Evolutionary conservation across 2,797 vertebrate species (phyloP), one percentile per base, ranked within the genome.

Genomic region (Rhabdophis nuchalis): DNA sequence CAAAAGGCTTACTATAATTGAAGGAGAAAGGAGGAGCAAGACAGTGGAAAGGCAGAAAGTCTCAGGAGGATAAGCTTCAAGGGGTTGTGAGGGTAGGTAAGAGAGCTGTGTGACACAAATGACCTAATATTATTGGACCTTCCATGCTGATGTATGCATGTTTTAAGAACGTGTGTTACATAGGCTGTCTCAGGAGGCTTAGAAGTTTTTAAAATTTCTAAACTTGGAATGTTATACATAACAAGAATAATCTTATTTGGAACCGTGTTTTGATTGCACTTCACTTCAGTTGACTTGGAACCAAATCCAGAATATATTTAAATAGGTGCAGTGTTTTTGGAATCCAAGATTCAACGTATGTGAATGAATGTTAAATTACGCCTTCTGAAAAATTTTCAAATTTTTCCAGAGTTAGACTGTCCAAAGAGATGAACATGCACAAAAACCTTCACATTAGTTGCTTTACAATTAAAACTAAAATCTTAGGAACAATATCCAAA

Each of bases 381-480:
- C 23, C 57, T 85, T 90, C 64, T 18, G 53, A 90, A 72, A 64
- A 60, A 32, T 88, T 54, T 16, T 61, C n/a, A 90, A 60, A n/a
- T 36, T 58, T 87, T 89, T 85, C 60, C 10, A 41, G 87, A 27
- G 27, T 85, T 32, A 85, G 52, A 14, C 10, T 11, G 68, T 60
- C 52, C 16, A 11, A 52, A 91, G 86, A n/a, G 27, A 91, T 58
- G 5, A 27, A 54, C 53, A 23, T 46, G 50, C 25, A 54, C 53
- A 52, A 53, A 90, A 87, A 54, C 41, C 2, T 60, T 72, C n/a
- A 13, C 27, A 36, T 60, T 46, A 27, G 50, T 46, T 72, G 52
- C 85, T 91, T 91, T 87, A 91, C 53, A 88, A 82, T 88, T 77
- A 89, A 88, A 68, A 64, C 11, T 46, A 68, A 61, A 61, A 46